Base-by-base conservation (phyloP, 2,888 invertebrate genomes). In the Adineta ricciae region DNA sequence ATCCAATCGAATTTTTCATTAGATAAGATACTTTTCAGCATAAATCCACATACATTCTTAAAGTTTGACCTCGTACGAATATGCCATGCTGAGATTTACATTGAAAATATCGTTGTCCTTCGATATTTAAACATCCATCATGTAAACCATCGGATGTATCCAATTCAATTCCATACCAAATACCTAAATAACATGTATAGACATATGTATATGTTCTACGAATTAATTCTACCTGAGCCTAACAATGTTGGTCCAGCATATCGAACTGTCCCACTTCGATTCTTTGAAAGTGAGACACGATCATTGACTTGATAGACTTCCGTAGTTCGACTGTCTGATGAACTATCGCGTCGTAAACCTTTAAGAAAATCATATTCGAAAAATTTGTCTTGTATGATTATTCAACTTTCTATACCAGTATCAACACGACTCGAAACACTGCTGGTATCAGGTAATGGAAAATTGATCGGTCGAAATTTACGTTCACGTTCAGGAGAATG, bases 211-310 rank as follows among this genome's bases (percentile, higher is more conserved):
- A 46, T 46, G 11, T 46, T 46, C 46, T 46, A 46, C 11, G 46
- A 46, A 8, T 11, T 46, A 46, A 50, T 50, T 83, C 84, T 86
- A 91, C 91, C 91, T 87, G 91, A 89, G 82, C 91, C 90, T 89
- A 91, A 91, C 86, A 90, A 88, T 24, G 91, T 90, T 85, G 90
- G 89, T n/a, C 91, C 91, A 72, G 89, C 88, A 88, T 89, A 91
- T 85, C 88, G 87, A 49, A 91, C 88, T 24, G 90, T 90, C 27
- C 91, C 91, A 87, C 89, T 89, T 84, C 90, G 88, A 87, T 90
- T 90, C 24, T 91, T 91, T 14, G 90, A 89, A 16, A 91, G 90
- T 50, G 90, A 87, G 36, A 91, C 91, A 84, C 90, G 86, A 85
- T 92, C 91, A 52, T 90, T 90, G 27, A 90, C 86, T 46, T 88